A percentile compares a stretch with the other conserved stretches of the same genome.
Evolutionary conservation across 1,140 invertebrate species (phyloP).

Genomic region (Nomia melanderi): DNA sequence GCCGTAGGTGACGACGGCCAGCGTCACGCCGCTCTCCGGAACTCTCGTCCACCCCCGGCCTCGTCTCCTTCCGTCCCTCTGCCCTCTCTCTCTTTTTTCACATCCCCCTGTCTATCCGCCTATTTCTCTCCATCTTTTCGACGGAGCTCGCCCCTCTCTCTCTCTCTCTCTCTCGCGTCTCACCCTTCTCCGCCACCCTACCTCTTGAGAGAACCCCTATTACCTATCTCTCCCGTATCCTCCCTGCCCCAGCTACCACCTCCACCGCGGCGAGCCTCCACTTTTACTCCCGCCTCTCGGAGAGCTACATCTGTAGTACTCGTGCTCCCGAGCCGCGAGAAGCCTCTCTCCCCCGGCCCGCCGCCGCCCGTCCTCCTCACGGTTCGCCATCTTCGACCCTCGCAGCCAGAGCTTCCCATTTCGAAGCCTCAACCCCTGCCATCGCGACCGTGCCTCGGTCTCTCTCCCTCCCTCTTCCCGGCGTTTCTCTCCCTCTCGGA

Average conservation of each 20-base stretch:
- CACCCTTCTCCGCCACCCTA: not conserved
- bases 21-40: constrained; percentile 2
- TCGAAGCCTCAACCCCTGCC: constrained; percentile 61
- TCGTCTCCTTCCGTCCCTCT: not conserved
- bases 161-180: not conserved
- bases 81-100: constrained; percentile 28
- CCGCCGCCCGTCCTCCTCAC: constrained; percentile 28
- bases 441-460: constrained; percentile 39
- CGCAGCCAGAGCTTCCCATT: constrained; percentile 59
- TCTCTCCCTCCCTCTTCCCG: constrained; percentile 23
- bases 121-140: constrained; percentile 48
- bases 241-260: constrained; percentile 18
- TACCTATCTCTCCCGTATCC: constrained; percentile 45
- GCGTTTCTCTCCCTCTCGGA: constrained; percentile 3
- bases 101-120: constrained; percentile 48
- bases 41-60: not conserved
- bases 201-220: not conserved
- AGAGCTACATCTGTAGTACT: constrained; percentile 38
- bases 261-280: constrained; percentile 18
- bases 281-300: constrained; percentile 43
- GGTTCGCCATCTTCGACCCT: constrained; percentile 65
- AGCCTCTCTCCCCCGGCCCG: constrained; percentile 11
- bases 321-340: constrained; percentile 20
- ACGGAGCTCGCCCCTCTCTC: not conserved
- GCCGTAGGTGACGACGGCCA: constrained; percentile 31